Percentiles rank a stretch among this genome's conserved stretches.
These are phyloP conservation scores for Chrysina gloriosa DNA, from an alignment of 2,888 invertebrate genomes.

Conservation along the genomic window DNA sequence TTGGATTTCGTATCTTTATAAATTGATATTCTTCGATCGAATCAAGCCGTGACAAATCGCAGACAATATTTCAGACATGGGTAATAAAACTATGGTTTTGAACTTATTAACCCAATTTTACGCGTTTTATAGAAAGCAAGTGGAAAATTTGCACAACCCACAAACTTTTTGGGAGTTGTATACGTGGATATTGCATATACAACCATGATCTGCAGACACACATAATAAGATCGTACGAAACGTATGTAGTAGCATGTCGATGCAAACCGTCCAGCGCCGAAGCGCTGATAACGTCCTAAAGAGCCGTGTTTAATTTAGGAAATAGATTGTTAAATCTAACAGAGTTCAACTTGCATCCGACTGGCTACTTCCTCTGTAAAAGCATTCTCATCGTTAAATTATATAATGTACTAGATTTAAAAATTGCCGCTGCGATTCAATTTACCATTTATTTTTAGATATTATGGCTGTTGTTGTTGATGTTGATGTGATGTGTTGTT, in stretches of 20 bases:
- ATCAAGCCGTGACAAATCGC: too few species aligned
- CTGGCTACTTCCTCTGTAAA: constrained; percentile 66
- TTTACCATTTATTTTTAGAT: constrained; percentile 52
- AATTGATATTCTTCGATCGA: too few species aligned
- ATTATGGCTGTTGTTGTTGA: constrained; percentile 28
- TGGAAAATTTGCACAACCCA: too few species aligned
- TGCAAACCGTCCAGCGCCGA: constrained; percentile 30
- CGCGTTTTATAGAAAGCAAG: too few species aligned
- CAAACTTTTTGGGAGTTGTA: too few species aligned
- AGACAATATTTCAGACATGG: too few species aligned
- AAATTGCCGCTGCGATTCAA: constrained; percentile 63
- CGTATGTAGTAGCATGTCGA: constrained; percentile 18
- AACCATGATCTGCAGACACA: too few species aligned
- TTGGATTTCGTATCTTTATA: too few species aligned
- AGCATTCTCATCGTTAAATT: constrained; percentile 65
- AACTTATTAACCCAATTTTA: too few species aligned
- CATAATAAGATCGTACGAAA: background rate
- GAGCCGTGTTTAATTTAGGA: constrained; percentile 63
- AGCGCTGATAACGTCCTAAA: constrained; percentile 39
- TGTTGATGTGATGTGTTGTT: background rate
- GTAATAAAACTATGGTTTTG: too few species aligned
- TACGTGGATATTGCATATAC: too few species aligned
- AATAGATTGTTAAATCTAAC: constrained; percentile 67
- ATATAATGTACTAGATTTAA: constrained; percentile 66
- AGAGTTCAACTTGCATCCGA: constrained; percentile 66